These are phyloP conservation scores for Hylaea fasciaria DNA, from an alignment of 2,888 invertebrate species.

Conservation along the genomic window DNA sequence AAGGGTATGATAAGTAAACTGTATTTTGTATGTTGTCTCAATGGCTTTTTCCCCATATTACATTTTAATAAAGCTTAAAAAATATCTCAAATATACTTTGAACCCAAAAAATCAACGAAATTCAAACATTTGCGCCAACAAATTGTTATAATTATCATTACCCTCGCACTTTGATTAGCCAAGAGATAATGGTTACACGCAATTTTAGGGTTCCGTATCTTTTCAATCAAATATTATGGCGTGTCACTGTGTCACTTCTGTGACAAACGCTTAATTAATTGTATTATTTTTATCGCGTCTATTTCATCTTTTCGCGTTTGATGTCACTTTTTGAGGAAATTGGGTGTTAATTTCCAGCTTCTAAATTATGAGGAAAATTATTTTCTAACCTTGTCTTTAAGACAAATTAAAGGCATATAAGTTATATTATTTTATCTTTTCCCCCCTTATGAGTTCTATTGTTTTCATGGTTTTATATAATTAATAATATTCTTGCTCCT, in stretches of 20 bases:
- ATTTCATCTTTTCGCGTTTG: constrained; percentile 33
- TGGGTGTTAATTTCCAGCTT: constrained; percentile 19
- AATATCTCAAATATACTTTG: constrained; percentile 19
- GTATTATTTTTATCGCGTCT: constrained; percentile 39
- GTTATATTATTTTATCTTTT: too few relatives aligned
- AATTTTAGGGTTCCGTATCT: constrained; percentile 62
- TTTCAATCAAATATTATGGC: constrained; percentile 60
- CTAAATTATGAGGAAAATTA: not conserved
- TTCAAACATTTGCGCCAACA: constrained; percentile 57
- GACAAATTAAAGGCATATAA: too few relatives aligned
- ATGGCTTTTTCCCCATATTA: too few relatives aligned
- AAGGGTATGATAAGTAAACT: too few relatives aligned
- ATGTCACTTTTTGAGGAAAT: constrained; percentile 21
- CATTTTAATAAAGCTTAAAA: not conserved
- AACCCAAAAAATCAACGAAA: constrained; percentile 40
- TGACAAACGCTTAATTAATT: constrained; percentile 71
- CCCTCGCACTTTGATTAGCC: constrained; percentile 47
- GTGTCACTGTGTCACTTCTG: constrained; percentile 63
- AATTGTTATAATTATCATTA: constrained; percentile 74
- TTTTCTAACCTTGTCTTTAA: not conserved
- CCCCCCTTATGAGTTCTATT: too few relatives aligned
- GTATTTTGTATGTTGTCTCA: too few relatives aligned
- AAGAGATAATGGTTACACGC: constrained; percentile 66
- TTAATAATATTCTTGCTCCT: too few relatives aligned
- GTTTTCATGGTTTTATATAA: too few relatives aligned